phyloP scores from a whole-genome alignment of 2,888 invertebrate genomes.

The Nowickia ferox region DNA sequence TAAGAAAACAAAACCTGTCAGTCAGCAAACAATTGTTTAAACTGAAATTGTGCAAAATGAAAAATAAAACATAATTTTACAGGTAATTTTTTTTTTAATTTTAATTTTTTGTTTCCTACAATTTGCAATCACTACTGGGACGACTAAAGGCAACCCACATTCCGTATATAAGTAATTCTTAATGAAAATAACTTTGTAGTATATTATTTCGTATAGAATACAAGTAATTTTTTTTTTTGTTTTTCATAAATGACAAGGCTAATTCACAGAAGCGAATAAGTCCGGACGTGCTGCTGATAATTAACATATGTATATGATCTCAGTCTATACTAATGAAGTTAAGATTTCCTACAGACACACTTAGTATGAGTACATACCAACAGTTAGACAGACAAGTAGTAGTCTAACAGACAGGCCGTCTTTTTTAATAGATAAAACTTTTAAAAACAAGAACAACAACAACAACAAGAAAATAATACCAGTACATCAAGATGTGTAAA shows the following conservation, averaged over 20 bases:
- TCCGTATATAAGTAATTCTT: conserved; percentile 33
- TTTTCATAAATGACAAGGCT: conserved; percentile 54
- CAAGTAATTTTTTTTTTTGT: conserved; percentile 19
- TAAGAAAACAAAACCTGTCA: conserved; percentile 44
- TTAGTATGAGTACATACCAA: not conserved
- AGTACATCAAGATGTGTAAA: conserved; percentile 55
- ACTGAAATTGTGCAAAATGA: conserved; percentile 27
- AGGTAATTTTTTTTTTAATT: conserved; percentile 21
- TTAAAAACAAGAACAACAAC: not conserved
- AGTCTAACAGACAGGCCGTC: conserved; percentile 17
- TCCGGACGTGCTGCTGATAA: conserved; percentile 64
- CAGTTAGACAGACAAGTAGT: conserved; percentile 4
- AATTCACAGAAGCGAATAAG: conserved; percentile 52
- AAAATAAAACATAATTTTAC: not conserved
- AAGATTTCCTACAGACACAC: conserved; percentile 39
- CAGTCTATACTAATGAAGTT: conserved; percentile 59
- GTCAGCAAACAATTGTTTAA: conserved; percentile 29
- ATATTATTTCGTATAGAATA: not conserved
- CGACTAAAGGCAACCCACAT: conserved; percentile 57
- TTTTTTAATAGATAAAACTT: not conserved
- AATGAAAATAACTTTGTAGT: conserved; percentile 15
- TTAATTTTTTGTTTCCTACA: conserved; percentile 55
- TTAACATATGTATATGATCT: conserved; percentile 62
- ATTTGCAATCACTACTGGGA: conserved; percentile 30
- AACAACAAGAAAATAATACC: not conserved